Conservation (phyloP, 2,888 invertebrate species). For the Erebia ligea region DNA sequence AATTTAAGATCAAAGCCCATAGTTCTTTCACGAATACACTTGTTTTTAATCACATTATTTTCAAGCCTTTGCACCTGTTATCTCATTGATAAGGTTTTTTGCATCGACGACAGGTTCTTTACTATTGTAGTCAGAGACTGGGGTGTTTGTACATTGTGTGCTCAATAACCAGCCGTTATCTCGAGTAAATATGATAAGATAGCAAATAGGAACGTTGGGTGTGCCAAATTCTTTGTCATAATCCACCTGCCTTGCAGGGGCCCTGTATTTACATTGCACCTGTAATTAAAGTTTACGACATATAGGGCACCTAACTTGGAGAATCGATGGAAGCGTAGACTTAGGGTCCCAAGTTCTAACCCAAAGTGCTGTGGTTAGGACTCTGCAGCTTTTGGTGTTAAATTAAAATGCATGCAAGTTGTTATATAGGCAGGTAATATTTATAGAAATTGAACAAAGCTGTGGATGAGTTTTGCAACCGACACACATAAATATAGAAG, state of each 20-base stretch:
- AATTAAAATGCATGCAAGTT: too few species aligned
- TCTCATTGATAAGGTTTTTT: slow-evolving; percentile 54
- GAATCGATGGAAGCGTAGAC: too few species aligned
- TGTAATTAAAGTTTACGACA: slow-evolving; percentile 9
- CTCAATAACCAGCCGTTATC: slow-evolving; percentile 75
- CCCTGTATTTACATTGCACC: slow-evolving; percentile 23
- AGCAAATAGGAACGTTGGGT: slow-evolving; percentile 78
- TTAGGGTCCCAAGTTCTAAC: too few species aligned
- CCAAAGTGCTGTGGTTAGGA: too few species aligned
- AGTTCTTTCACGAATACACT: slow-evolving; percentile 53
- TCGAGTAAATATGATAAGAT: slow-evolving; percentile 76
- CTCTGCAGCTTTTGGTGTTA: too few species aligned
- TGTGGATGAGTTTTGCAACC: too few species aligned
- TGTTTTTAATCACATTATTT: slow-evolving; percentile 64
- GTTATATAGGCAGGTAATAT: too few species aligned
- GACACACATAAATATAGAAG: too few species aligned
- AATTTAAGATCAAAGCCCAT: slow-evolving; percentile 69
- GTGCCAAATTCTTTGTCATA: slow-evolving; percentile 82
- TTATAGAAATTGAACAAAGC: too few species aligned
- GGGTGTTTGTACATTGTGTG: slow-evolving; percentile 65
- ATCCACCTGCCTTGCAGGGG: slow-evolving; percentile 56
- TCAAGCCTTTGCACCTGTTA: slow-evolving; percentile 50
- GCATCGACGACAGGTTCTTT: slow-evolving; percentile 66
- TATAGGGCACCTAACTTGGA: not conserved
- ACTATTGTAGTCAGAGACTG: slow-evolving; percentile 68